Evolutionary conservation across 2,113 vertebrate genomes (phyloP).

Genomic region (Rynchops niger): DNA sequence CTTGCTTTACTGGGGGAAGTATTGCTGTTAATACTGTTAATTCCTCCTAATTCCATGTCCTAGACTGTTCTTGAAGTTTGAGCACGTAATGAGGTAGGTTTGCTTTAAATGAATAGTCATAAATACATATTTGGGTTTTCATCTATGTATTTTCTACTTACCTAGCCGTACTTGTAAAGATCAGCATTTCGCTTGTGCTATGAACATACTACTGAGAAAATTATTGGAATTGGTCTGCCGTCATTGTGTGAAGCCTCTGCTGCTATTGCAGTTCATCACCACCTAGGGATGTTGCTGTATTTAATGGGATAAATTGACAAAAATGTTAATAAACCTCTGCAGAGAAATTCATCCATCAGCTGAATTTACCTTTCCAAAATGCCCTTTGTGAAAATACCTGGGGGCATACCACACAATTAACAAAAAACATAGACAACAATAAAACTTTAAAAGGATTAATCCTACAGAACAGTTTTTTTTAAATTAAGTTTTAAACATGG

Average conservation of each 20-base stretch:
- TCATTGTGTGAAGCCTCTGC: conserved; percentile 1
- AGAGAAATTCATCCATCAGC: conserved; percentile 59
- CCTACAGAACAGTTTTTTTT: not conserved
- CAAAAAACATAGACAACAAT: not conserved
- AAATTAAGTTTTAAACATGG: conserved; percentile 8
- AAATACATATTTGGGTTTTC: not conserved
- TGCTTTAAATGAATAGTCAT: not conserved
- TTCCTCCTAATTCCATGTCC: not conserved
- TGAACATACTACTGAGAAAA: conserved; percentile 31
- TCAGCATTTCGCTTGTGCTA: not conserved
- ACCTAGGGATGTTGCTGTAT: conserved; percentile 45
- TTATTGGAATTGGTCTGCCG: not conserved
- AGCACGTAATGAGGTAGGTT: not conserved
- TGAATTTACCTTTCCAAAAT: conserved; percentile 54
- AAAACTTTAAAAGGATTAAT: conserved; percentile 19
- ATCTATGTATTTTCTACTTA: not conserved
- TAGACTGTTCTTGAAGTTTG: not conserved
- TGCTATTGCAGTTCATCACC: conserved; percentile 36
- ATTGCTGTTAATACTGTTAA: not conserved
- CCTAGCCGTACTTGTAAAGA: not conserved
- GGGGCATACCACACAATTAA: not conserved
- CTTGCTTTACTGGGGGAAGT: not conserved
- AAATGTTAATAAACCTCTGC: conserved; percentile 63
- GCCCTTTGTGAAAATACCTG: conserved; percentile 43
- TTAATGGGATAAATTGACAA: conserved; percentile 57